Percentiles rank a stretch among this genome's conserved stretches.
Evolutionary conservation across 2,113 vertebrate species (phyloP).

Genomic region (Salminus brasiliensis): DNA sequence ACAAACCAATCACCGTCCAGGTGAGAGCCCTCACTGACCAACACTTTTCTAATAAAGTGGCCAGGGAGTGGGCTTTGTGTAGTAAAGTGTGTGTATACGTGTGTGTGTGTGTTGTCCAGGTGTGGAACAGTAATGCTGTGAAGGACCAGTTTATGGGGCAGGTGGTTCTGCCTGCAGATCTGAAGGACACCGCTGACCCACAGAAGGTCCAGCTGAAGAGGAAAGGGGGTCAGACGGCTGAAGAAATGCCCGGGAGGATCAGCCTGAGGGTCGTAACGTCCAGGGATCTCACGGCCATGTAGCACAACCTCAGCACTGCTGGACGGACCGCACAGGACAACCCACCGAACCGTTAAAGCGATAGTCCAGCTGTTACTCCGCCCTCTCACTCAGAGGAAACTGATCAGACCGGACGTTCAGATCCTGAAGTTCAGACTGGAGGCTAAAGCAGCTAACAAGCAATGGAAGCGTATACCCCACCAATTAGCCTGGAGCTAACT

Average conservation of each 20-base stretch:
- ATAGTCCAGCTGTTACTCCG: too few species aligned
- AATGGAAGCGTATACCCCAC: too few species aligned
- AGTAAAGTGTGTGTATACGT: too few species aligned
- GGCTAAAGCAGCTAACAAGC: too few species aligned
- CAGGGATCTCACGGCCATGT: conserved; percentile 84
- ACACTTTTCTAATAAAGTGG: background rate
- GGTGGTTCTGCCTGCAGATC: conserved; percentile 79
- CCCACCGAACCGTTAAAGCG: background rate
- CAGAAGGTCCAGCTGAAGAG: conserved; percentile 82
- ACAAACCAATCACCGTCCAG: conserved; percentile 84
- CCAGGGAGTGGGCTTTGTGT: too few species aligned
- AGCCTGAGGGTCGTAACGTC: conserved; percentile 79
- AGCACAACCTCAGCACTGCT: conserved; percentile 49
- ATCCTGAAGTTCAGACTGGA: too few species aligned
- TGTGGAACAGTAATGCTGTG: conserved; percentile 85
- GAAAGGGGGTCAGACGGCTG: conserved; percentile 68
- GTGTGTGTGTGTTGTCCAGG: conserved; percentile 69
- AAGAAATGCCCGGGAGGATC: conserved; percentile 83
- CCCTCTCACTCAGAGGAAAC: too few species aligned
- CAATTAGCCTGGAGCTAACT: too few species aligned
- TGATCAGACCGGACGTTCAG: too few species aligned
- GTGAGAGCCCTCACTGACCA: conserved; percentile 67
- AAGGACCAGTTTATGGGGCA: conserved; percentile 88
- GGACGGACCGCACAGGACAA: background rate
- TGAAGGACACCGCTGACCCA: conserved; percentile 67